phyloP scores from a whole-genome alignment of 2,888 invertebrate genomes.

The Acrobasis consociella region DNA sequence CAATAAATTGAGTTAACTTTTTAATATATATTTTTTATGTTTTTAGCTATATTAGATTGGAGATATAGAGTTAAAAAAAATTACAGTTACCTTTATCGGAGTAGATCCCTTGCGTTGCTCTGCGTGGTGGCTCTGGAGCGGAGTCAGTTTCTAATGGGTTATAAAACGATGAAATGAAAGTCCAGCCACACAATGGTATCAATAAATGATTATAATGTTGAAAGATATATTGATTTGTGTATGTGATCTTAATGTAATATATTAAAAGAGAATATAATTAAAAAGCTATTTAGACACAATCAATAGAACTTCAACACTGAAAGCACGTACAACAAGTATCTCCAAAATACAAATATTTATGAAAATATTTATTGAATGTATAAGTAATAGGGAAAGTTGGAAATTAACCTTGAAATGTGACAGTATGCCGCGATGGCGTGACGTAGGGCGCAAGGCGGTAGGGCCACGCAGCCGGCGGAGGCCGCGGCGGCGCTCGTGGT shows the following conservation, averaged over 20 bases:
- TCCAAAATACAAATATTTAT: constrained; percentile 67
- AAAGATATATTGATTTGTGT: constrained; percentile 43
- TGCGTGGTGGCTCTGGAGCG: constrained; percentile 85
- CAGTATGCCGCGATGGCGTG: constrained; percentile 85
- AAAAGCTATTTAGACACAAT: not conserved
- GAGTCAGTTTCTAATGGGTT: constrained; percentile 82
- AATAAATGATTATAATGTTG: constrained; percentile 32
- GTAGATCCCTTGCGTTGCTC: constrained; percentile 79
- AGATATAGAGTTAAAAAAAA: too few species aligned
- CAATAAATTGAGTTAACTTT: constrained; percentile 42
- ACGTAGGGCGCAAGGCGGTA: constrained; percentile 69
- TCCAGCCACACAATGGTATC: constrained; percentile 26
- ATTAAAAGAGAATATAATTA: not conserved
- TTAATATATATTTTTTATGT: too few species aligned
- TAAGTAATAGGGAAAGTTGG: constrained; percentile 37
- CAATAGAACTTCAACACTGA: constrained; percentile 38
- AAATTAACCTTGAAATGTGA: constrained; percentile 88
- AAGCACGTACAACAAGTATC: constrained; percentile 52
- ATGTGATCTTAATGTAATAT: not conserved
- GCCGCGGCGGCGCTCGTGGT: constrained; percentile 80
- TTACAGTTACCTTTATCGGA: constrained; percentile 82
- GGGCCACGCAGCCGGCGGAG: constrained; percentile 74
- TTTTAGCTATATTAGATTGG: too few species aligned
- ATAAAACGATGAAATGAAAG: constrained; percentile 38
- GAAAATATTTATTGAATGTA: constrained; percentile 31